Conservation (phyloP, 2,113 vertebrate genomes). For the Casuarius casuarius region DNA sequence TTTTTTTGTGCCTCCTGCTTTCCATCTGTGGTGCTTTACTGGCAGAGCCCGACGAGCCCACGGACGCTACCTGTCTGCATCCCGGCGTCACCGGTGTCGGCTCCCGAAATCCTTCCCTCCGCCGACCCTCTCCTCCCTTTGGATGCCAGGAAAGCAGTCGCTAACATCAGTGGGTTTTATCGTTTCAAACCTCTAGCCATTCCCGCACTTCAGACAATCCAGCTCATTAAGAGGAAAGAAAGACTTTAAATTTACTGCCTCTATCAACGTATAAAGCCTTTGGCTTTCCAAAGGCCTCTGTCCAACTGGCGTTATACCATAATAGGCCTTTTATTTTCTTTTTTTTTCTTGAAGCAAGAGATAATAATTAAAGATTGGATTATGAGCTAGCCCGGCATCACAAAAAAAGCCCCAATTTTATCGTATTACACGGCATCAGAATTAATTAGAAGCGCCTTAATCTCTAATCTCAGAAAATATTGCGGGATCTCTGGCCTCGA, state of each 20-base stretch:
- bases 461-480: constrained; percentile 72
- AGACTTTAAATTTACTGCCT: constrained; percentile 16
- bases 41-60: neutral
- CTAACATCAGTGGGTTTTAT: neutral
- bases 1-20: neutral
- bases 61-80: neutral
- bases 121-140: neutral
- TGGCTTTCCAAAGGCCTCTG: neutral
- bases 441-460: constrained; percentile 72
- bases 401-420: constrained; percentile 45
- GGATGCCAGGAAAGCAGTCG: neutral
- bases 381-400: constrained; percentile 18
- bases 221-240: constrained; percentile 63
- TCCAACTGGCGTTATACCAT: neutral
- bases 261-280: constrained; percentile 21
- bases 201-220: constrained; percentile 38
- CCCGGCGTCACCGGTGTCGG: rapidly evolving
- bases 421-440: constrained; percentile 36
- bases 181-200: neutral
- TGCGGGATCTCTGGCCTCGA: constrained; percentile 48
- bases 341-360: neutral
- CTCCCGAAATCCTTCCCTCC: neutral
- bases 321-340: constrained; percentile 6
- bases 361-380: constrained; percentile 55
- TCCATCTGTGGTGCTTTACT: neutral